Conservation (phyloP, 2,888 invertebrate species). For the Entomobrya proxima region DNA sequence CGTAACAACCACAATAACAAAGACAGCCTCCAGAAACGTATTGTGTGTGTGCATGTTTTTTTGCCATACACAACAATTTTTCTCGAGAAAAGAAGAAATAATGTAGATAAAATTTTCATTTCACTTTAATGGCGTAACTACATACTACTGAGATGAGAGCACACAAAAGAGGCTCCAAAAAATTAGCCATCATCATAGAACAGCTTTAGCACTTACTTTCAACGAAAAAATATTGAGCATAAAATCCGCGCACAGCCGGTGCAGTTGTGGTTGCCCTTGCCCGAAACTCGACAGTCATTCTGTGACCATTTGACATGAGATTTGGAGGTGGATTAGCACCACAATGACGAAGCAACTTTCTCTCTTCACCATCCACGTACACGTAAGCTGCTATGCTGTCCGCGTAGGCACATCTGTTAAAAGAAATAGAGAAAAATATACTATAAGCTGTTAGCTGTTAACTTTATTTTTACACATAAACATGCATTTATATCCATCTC, state of each 20-base stretch:
- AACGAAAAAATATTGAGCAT: slow-evolving; percentile 89
- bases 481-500: no score
- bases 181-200: neutral
- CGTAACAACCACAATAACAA: neutral
- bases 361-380: slow-evolving; percentile 78
- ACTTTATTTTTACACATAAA: slow-evolving; percentile 7
- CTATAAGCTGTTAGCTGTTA: no score
- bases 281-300: slow-evolving; percentile 90
- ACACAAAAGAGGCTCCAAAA: neutral
- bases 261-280: slow-evolving; percentile 83
- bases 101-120: slow-evolving; percentile 27
- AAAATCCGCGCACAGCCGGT: slow-evolving; percentile 88
- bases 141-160: neutral
- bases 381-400: slow-evolving; percentile 70
- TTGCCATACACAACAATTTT: neutral
- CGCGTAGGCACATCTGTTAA: slow-evolving; percentile 65
- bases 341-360: slow-evolving; percentile 92
- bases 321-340: slow-evolving; percentile 89
- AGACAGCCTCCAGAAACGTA: neutral
- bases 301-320: slow-evolving; percentile 94
- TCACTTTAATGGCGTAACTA: slow-evolving; percentile 10
- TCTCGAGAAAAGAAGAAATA: neutral
- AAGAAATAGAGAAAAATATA: slow-evolving; percentile 5
- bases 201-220: slow-evolving; percentile 61
- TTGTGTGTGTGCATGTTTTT: neutral